phyloP scores from a whole-genome alignment of 2,113 vertebrate genomes.

The Megaptera novaeangliae region DNA sequence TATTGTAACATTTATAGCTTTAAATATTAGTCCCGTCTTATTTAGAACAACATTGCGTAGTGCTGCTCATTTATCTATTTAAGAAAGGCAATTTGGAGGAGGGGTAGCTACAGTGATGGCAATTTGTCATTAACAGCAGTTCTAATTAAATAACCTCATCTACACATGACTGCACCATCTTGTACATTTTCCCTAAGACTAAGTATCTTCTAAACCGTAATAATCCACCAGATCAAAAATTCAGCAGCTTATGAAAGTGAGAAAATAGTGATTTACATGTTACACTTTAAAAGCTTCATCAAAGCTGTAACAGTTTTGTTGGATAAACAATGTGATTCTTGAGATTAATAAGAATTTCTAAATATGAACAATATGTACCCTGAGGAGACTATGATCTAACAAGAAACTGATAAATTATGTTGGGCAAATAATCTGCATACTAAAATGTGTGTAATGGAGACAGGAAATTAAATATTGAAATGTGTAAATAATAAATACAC shows the following conservation, averaged over 20 bases:
- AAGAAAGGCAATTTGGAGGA: slow-evolving; percentile 70
- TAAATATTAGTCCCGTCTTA: slow-evolving; percentile 76
- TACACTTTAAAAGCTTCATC: slow-evolving; percentile 78
- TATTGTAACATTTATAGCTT: slow-evolving; percentile 77
- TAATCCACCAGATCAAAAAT: slow-evolving; percentile 74
- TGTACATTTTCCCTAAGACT: slow-evolving; percentile 59
- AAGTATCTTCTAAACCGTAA: slow-evolving; percentile 71
- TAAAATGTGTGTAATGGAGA: slow-evolving; percentile 61
- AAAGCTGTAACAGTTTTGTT: slow-evolving; percentile 80
- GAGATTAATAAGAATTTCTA: slow-evolving; percentile 82
- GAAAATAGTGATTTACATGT: slow-evolving; percentile 78
- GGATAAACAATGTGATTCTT: slow-evolving; percentile 74
- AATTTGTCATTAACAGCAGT: slow-evolving; percentile 79
- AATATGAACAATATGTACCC: slow-evolving; percentile 77
- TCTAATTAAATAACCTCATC: slow-evolving; percentile 76
- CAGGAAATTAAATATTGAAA: slow-evolving; percentile 73
- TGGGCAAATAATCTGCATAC: slow-evolving; percentile 73
- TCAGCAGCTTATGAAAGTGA: slow-evolving; percentile 73
- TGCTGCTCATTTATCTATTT: slow-evolving; percentile 73
- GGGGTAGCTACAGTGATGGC: neutral
- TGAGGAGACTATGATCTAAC: slow-evolving; percentile 73
- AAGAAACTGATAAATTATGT: slow-evolving; percentile 74
- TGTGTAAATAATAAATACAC: slow-evolving; percentile 67
- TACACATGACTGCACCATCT: slow-evolving; percentile 68
- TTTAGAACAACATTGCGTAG: slow-evolving; percentile 55